Percentiles rank a stretch among this genome's conserved stretches.
Evolutionary conservation across 64 coral and sea anemone genomes (phyloP).

Genomic region (Montipora capricornis): DNA sequence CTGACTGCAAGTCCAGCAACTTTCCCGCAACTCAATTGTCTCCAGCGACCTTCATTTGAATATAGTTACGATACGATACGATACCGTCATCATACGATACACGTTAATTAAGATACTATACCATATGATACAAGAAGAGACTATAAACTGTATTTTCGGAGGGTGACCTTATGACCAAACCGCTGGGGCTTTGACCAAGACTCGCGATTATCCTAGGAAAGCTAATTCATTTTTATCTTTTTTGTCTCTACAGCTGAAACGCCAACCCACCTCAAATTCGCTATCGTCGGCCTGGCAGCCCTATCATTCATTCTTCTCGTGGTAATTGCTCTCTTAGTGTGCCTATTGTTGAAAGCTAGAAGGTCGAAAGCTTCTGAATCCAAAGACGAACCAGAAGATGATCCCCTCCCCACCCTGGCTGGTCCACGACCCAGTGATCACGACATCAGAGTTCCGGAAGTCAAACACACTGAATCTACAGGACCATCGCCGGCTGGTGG

Average conservation of each 20-base stretch:
- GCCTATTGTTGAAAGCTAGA: constrained; percentile 11
- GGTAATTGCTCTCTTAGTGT: not conserved
- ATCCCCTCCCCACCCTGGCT: not conserved
- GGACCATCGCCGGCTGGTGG: not conserved
- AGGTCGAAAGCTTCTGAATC: not conserved
- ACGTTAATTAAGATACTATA: too few relatives aligned
- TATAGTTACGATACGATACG: too few relatives aligned
- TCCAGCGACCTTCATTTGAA: too few relatives aligned
- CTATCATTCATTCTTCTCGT: constrained; percentile 5
- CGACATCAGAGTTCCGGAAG: constrained; percentile 30
- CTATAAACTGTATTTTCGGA: too few relatives aligned
- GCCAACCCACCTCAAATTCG: not conserved
- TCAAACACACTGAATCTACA: not conserved
- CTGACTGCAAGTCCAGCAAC: too few relatives aligned
- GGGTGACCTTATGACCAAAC: too few relatives aligned
- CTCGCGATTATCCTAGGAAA: too few relatives aligned
- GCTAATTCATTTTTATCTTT: not conserved
- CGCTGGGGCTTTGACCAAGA: too few relatives aligned
- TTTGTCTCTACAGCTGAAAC: not conserved
- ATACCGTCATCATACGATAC: too few relatives aligned
- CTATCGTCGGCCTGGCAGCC: constrained; percentile 3
- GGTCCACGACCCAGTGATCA: constrained; percentile 33
- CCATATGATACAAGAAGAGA: too few relatives aligned
- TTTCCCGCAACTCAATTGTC: too few relatives aligned
- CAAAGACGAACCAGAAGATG: not conserved